These are phyloP conservation scores for Phalacrocorax aristotelis DNA, from an alignment of 2,113 vertebrate species.

Conservation along the genomic window DNA sequence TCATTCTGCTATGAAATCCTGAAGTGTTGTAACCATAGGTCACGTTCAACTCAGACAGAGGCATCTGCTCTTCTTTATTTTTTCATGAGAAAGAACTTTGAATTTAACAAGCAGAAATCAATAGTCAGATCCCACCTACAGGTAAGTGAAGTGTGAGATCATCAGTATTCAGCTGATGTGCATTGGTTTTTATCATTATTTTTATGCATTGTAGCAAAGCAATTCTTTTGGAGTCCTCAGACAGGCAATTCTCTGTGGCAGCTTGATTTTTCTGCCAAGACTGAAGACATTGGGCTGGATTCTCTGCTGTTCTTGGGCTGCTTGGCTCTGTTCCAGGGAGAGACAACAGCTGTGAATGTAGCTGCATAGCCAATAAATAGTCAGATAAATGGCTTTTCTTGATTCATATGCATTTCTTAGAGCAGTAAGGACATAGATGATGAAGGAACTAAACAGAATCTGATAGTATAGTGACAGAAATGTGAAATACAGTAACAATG, in stretches of 20 bases:
- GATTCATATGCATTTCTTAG: not conserved
- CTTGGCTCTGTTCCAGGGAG: not conserved
- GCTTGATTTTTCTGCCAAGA: not conserved
- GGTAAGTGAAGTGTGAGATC: slow-evolving; percentile 70
- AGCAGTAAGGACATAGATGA: not conserved
- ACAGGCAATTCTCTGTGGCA: not conserved
- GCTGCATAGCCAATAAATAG: not conserved
- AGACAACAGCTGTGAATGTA: not conserved
- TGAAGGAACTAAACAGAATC: not conserved
- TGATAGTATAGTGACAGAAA: not conserved
- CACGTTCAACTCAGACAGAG: slow-evolving; percentile 92
- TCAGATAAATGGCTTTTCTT: not conserved
- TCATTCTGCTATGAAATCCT: slow-evolving; percentile 95
- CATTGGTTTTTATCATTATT: not conserved
- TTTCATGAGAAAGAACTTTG: slow-evolving; percentile 98
- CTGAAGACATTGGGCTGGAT: not conserved
- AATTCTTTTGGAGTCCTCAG: not conserved
- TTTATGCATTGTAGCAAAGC: not conserved
- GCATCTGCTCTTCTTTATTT: slow-evolving; percentile 94
- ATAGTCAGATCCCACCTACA: slow-evolving; percentile 97
- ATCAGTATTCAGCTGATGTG: not conserved
- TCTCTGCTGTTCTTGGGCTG: not conserved
- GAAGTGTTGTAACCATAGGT: slow-evolving; percentile 96
- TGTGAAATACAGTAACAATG: not conserved
- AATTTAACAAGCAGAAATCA: slow-evolving; percentile 95